Base-by-base conservation (phyloP, 2,888 invertebrate species). In the Blomia tropicalis region DNA sequence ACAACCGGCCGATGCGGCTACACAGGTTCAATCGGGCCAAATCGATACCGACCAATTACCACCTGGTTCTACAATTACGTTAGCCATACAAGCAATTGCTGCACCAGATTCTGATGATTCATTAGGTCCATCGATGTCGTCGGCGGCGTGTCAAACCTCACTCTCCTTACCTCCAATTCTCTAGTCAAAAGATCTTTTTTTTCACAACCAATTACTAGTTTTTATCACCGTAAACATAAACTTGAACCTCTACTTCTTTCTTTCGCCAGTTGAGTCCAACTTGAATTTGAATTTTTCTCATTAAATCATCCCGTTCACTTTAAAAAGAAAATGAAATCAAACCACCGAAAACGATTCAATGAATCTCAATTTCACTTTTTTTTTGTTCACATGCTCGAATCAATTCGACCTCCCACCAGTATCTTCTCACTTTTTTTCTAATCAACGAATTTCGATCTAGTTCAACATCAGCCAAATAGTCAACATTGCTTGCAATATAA, bases 121-220 rank as follows among this genome's bases (percentile, higher is more conserved):
- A n/a, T 7, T 56, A 14, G 56, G 56, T 29, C 58, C 62, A n/a
- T 27, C 56, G 19, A 58, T 44, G 31, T 27, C 41, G 14, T 62
- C 62, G 4, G 36, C 56, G 4, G 62, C 54, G 14, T 58, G 58
- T 58, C 58, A 56, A 31, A 62, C 62, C 17, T 29, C 56, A 5
- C 43, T 62, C 4, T 44, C 58, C 30, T 43, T 62, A 25, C 62
- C 62, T 25, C 58, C 62, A 29, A 17, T 62, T 17, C 43, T 62
- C 62, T 62, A 62, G 56, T 62, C 62, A 32, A 23, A 17, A 56
- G 11, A 29, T 29, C 3, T 2, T 56, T 56, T n/a, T n/a, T n/a
- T n/a, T n/a, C n/a, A n/a, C n/a, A n/a, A n/a, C n/a, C n/a, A n/a
- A n/a, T n/a, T n/a, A n/a, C n/a, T n/a, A n/a, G n/a, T n/a, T n/a